A percentile compares a stretch with the other conserved stretches of the same genome.
Evolutionary conservation across 1,140 invertebrate species (phyloP).

Genomic region (Asbolus verrucosus): DNA sequence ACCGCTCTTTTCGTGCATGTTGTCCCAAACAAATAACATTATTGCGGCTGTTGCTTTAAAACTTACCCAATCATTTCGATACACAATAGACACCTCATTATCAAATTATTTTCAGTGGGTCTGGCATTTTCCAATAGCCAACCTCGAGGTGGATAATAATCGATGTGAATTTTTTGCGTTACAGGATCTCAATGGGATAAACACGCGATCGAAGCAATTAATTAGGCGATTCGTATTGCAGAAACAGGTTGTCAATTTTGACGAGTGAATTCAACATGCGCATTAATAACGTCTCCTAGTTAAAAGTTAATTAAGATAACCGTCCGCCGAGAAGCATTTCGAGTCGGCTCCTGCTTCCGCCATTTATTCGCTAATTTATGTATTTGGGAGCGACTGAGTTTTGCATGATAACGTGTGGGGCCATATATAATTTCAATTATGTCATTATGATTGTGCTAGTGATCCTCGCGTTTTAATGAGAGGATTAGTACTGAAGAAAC

Average conservation of each 20-base stretch:
- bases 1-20: neutral
- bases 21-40: neutral
- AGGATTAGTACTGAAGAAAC: conserved; percentile 44
- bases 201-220: conserved; percentile 22
- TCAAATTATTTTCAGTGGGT: conserved; percentile 12
- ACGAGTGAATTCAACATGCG: conserved; percentile 29
- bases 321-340: neutral
- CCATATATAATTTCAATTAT: conserved; percentile 48
- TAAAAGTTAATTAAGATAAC: conserved; percentile 35
- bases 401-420: too few relatives aligned
- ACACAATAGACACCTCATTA: conserved; percentile 28
- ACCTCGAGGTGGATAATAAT: conserved; percentile 11
- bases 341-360: neutral
- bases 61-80: conserved; percentile 9
- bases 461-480: conserved; percentile 44
- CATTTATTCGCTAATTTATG: neutral
- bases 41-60: neutral
- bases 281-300: conserved; percentile 32
- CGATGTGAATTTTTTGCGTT: neutral
- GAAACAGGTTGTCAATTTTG: conserved; percentile 35
- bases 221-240: conserved; percentile 35
- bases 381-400: too few relatives aligned
- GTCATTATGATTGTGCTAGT: conserved; percentile 45
- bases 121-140: conserved; percentile 14
- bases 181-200: neutral